Conservation (phyloP, 1,140 invertebrate genomes). For the Atta colombica region DNA sequence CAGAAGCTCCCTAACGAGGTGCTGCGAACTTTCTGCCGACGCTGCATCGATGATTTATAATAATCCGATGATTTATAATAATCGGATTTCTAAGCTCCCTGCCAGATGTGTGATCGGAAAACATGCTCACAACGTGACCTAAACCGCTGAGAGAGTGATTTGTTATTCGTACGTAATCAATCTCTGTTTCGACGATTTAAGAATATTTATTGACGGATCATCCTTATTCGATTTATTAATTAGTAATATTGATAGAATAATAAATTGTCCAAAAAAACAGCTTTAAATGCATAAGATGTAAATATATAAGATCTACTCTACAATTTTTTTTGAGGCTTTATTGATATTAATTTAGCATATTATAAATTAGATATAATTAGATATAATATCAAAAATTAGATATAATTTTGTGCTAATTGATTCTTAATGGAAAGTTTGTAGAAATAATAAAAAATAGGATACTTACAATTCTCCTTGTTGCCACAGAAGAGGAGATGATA, state of each 20-base stretch:
- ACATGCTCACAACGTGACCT: constrained; percentile 33
- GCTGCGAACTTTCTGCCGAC: background rate
- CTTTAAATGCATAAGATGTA: background rate
- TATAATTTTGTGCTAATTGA: background rate
- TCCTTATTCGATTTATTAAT: background rate
- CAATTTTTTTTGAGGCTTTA: background rate
- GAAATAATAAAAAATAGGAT: background rate
- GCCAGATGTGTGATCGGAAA: background rate
- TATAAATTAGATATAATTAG: background rate
- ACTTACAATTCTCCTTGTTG: constrained; percentile 90
- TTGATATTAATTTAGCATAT: background rate
- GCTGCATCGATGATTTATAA: constrained; percentile 21
- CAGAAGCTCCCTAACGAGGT: constrained; percentile 14
- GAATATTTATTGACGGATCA: background rate
- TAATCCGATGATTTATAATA: background rate
- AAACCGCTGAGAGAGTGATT: constrained; percentile 47
- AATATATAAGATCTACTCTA: background rate
- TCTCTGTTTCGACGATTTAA: constrained; percentile 11
- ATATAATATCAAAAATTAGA: background rate
- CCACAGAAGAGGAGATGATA: constrained; percentile 89
- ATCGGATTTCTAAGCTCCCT: constrained; percentile 26
- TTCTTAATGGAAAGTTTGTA: background rate
- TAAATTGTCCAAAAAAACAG: background rate
- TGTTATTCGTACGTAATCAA: constrained; percentile 23
- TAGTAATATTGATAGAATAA: background rate